A percentile compares a stretch with the other conserved stretches of the same genome.
These are phyloP conservation scores for Synanthedon formicaeformis DNA, from an alignment of 2,888 invertebrate species.

Conservation along the genomic window DNA sequence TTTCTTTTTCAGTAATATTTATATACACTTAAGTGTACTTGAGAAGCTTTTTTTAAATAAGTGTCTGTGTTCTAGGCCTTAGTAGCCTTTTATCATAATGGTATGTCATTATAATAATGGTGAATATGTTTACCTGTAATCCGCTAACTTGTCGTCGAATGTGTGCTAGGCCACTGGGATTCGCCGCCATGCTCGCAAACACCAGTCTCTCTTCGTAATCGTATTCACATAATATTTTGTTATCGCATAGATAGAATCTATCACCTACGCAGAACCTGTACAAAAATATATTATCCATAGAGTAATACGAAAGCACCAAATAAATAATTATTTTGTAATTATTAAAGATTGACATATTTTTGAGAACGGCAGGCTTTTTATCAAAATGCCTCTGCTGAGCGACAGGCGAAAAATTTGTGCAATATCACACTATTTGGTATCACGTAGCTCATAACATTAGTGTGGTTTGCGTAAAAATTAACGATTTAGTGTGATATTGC, in stretches of 20 bases:
- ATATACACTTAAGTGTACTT: too few relatives aligned
- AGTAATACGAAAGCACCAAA: neutral
- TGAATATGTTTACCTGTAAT: slow-evolving; percentile 56
- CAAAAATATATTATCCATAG: slow-evolving; percentile 10
- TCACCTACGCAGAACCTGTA: slow-evolving; percentile 94
- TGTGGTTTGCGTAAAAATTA: too few relatives aligned
- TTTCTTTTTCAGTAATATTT: too few relatives aligned
- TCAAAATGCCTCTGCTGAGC: too few relatives aligned
- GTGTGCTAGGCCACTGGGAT: slow-evolving; percentile 87
- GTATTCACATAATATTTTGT: slow-evolving; percentile 94
- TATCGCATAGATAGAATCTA: slow-evolving; percentile 92
- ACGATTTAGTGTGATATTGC: too few relatives aligned
- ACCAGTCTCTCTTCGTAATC: slow-evolving; percentile 93
- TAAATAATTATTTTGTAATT: too few relatives aligned
- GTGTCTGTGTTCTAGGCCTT: neutral
- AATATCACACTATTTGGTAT: too few relatives aligned
- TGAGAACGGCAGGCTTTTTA: too few relatives aligned
- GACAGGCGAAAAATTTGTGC: too few relatives aligned
- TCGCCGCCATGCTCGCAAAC: slow-evolving; percentile 89
- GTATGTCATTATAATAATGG: neutral
- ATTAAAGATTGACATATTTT: too few relatives aligned
- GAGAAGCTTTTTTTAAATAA: slow-evolving; percentile 1
- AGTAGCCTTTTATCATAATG: too few relatives aligned
- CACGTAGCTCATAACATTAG: too few relatives aligned
- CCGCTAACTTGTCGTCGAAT: slow-evolving; percentile 86